phyloP scores from a whole-genome alignment of 2,797 vertebrate genomes.

The Chelonia mydas region DNA sequence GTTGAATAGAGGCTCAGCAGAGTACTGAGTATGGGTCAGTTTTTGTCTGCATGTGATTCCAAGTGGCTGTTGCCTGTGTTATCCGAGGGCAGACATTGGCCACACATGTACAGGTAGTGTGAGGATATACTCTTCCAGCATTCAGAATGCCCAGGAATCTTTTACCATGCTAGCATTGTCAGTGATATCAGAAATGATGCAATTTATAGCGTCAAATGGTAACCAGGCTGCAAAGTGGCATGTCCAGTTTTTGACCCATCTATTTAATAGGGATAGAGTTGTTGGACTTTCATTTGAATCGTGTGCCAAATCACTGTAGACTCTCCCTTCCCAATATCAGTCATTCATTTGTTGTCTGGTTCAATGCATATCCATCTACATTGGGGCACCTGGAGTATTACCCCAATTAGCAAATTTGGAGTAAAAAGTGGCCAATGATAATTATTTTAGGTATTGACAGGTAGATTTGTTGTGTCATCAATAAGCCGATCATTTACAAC shows the following conservation, averaged over 20 bases:
- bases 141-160: background rate
- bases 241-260: background rate
- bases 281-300: background rate
- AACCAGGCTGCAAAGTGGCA: background rate
- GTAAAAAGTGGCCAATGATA: background rate
- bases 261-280: background rate
- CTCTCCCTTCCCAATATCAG: background rate
- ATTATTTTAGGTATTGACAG: background rate
- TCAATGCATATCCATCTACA: background rate
- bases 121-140: background rate
- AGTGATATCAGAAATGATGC: background rate
- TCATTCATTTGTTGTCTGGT: slow-evolving; percentile 1
- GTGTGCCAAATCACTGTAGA: background rate
- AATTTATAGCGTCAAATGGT: background rate
- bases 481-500: background rate
- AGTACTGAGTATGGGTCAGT: background rate
- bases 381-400: rapidly evolving
- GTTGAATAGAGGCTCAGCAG: background rate
- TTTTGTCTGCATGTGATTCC: background rate
- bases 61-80: background rate
- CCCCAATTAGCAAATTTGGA: background rate
- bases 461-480: background rate
- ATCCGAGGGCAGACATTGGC: background rate
- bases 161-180: background rate
- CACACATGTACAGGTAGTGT: rapidly evolving